Conservation (phyloP, 2,113 vertebrate genomes). For the Aythya baeri region DNA sequence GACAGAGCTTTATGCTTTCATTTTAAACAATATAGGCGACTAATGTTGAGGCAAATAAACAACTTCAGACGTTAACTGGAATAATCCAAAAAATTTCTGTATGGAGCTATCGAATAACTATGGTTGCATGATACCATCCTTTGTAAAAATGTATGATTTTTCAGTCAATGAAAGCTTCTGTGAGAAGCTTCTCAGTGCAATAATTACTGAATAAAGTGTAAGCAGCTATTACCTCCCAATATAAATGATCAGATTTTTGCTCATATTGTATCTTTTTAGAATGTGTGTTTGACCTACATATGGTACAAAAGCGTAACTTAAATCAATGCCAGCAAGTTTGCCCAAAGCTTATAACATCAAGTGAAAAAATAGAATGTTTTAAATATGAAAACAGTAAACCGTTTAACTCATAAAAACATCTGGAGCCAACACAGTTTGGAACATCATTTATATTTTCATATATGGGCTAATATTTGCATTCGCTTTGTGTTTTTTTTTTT, state of each 20-base stretch:
- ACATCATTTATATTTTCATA: slow-evolving; percentile 31
- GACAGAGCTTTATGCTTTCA: not conserved
- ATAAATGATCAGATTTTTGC: slow-evolving; percentile 29
- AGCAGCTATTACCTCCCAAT: slow-evolving; percentile 13
- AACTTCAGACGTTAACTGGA: not conserved
- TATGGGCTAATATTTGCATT: slow-evolving; percentile 28
- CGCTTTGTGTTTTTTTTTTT: not conserved
- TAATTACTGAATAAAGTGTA: not conserved
- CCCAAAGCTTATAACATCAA: slow-evolving; percentile 53
- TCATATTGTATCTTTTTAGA: slow-evolving; percentile 16
- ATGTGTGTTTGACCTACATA: slow-evolving; percentile 17
- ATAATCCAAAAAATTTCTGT: not conserved
- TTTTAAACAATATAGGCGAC: slow-evolving; percentile 24
- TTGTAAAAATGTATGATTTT: not conserved
- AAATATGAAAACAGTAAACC: slow-evolving; percentile 59
- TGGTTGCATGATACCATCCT: not conserved
- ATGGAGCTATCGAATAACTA: not conserved
- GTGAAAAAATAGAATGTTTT: slow-evolving; percentile 50
- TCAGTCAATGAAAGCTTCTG: not conserved
- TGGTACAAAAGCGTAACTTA: slow-evolving; percentile 44
- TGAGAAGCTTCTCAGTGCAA: not conserved
- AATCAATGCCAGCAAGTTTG: slow-evolving; percentile 61
- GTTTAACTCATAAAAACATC: slow-evolving; percentile 37
- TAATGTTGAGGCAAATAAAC: not conserved
- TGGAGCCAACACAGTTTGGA: slow-evolving; percentile 53